Evolutionary conservation across 2,888 invertebrate species (phyloP), one percentile per base, ranked within the genome.

Genomic region (Xanthorhoe designata): DNA sequence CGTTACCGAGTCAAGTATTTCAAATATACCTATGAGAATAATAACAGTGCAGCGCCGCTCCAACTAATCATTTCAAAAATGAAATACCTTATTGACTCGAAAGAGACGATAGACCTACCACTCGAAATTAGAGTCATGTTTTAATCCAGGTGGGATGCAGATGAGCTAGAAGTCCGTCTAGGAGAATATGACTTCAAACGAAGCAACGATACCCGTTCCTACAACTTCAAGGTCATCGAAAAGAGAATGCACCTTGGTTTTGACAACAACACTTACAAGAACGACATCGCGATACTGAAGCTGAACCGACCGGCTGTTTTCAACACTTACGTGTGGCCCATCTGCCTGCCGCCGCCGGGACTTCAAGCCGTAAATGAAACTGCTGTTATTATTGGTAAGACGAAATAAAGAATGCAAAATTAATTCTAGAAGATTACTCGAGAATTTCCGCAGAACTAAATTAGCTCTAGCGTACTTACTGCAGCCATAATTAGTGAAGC

Each of bases 251-350:
- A 98, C 83, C 92, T 94, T 49, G 94, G 95, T 55, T 98, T 95
- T 81, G 95, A 96, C 76, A 81, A 94, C 0, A 82, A 94, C 0
- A 96, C 95, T 66, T 97, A 96, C 81, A 95, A 95, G 70, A 95
- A 98, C 79, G 98, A 98, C 78, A 96, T 98, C 58, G 96, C 97
- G 0, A 94, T 98, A 45, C 74, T 98, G 51, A 95, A 95, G 76
- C 88, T 97, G 58, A 94, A 95, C 69, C 88, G 95, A 8, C 94
- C 96, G 0, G 95, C 96, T 0, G 87, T 94, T 5, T 97, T 97
- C 83, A 96, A 96, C 77, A 95, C 95, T 0, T 97, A 97, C 78
- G 96, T 98, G 59, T 97, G 97, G 96, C 97, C 97, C 0, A 95
- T 97, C 61, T 98, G 98, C 82, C 94, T 98, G 70, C 98, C 98